Evolutionary conservation across 1,140 invertebrate genomes (phyloP), one percentile per base, ranked within the genome.

Genomic region (Papilio glaucus): DNA sequence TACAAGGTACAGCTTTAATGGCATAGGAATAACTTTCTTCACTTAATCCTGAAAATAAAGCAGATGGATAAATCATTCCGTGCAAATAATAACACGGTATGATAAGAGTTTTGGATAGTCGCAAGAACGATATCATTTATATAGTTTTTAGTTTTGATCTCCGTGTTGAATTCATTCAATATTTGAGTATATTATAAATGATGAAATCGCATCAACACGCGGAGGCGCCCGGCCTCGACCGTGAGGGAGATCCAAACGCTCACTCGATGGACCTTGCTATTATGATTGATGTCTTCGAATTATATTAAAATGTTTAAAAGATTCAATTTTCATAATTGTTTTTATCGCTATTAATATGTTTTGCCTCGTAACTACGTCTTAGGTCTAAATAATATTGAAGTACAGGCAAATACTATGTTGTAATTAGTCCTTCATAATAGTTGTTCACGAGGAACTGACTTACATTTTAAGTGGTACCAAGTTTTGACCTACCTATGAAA

Each of bases 141-240:
- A 53, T 3, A 12, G 49, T 21, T 1, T 24, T 53, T 53, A 2
- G 49, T 53, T 33, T 2, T 3, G 29, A 53, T 53, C 18, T 53
- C 49, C 15, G 2, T 18, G 49, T 24, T 53, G 49, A 12, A 12
- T 53, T 9, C 49, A 53, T 53, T 53, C 49, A 53, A 53, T 24
- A 53, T 49, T 53, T 53, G 49, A 24, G 49, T 53, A 24, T 53
- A 53, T 53, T 53, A 12, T 53, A 49, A 53, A 53, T 53, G 49
- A 53, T 53, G 49, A 53, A 53, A 53, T 53, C 49, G 49, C 18
- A 12, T 18, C 7, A 21, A 53, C 18, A 53, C 49, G 49, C 49
- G 49, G 49, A 10, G 21, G 49, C 42, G 1, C 29, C 13, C 21
- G 49, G 21, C 49, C 49, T 53, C 49, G 49, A 53, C 49, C 49